Conservation (phyloP, 2,888 invertebrate genomes). For the Cistogaster globosa region DNA sequence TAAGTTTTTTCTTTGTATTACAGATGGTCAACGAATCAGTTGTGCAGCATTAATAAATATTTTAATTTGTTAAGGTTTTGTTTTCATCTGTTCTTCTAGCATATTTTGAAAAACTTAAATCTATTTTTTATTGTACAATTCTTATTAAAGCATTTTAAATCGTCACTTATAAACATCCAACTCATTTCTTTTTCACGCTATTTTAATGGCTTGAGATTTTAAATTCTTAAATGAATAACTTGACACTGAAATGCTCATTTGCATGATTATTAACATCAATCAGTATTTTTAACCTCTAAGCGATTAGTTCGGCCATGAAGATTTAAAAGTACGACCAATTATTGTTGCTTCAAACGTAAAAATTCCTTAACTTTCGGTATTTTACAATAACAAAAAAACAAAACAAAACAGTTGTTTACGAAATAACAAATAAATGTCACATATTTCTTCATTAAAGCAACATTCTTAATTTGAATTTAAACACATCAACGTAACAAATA, state of each 20-base stretch:
- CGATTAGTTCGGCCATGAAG: constrained; percentile 61
- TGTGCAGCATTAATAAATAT: too few relatives aligned
- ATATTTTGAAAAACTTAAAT: too few relatives aligned
- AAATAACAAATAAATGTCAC: constrained; percentile 38
- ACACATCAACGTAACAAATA: constrained; percentile 45
- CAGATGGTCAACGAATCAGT: too few relatives aligned
- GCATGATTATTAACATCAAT: constrained; percentile 54
- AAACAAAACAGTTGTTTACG: constrained; percentile 33
- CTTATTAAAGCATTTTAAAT: not conserved
- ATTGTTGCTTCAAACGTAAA: constrained; percentile 39
- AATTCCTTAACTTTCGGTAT: constrained; percentile 54
- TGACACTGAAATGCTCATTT: constrained; percentile 40
- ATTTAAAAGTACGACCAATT: constrained; percentile 24
- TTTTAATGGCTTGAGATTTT: constrained; percentile 9
- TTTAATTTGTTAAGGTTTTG: too few relatives aligned
- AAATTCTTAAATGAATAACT: not conserved
- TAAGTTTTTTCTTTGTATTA: too few relatives aligned
- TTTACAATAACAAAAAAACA: too few relatives aligned
- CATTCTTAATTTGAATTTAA: constrained; percentile 59
- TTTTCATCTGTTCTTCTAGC: too few relatives aligned
- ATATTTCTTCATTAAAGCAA: constrained; percentile 65
- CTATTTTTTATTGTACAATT: not conserved
- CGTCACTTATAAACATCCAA: not conserved
- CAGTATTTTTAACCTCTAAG: constrained; percentile 25
- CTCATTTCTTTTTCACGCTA: constrained; percentile 20